Conservation (phyloP, 2,113 vertebrate genomes). For the Chamaea fasciata region DNA sequence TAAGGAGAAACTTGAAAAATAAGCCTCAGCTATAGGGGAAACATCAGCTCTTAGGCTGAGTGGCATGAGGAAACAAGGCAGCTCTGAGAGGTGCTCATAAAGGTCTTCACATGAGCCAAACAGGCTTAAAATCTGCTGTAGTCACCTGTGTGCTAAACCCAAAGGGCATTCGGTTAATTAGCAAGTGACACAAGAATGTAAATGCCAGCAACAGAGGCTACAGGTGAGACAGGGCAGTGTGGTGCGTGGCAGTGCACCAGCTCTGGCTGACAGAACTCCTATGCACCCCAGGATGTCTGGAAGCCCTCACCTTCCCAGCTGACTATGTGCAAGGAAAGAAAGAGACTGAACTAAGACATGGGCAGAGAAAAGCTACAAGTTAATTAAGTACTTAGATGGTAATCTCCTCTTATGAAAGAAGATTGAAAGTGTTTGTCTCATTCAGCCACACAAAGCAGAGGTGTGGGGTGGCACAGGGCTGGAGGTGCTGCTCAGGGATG, state of each 20-base stretch:
- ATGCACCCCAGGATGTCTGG: not conserved
- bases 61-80: not conserved
- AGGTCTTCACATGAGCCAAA: not conserved
- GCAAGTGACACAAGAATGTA: not conserved
- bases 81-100: not conserved
- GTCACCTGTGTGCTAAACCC: not conserved
- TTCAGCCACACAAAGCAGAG: not conserved
- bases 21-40: not conserved
- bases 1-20: not conserved
- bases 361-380: not conserved
- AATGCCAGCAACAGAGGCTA: not conserved
- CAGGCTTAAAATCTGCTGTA: not conserved
- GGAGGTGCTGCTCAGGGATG: not conserved
- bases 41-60: not conserved
- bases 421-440: not conserved
- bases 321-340: not conserved
- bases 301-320: not conserved
- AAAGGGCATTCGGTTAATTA: not conserved
- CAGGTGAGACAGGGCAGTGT: not conserved
- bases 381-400: slow-evolving; percentile 40
- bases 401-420: slow-evolving; percentile 52
- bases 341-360: not conserved
- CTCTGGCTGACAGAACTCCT: not conserved
- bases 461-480: not conserved
- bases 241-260: accelerated